Evolutionary conservation across 1,140 invertebrate genomes (phyloP).

Genomic region (Alviniconcha marisindica): DNA sequence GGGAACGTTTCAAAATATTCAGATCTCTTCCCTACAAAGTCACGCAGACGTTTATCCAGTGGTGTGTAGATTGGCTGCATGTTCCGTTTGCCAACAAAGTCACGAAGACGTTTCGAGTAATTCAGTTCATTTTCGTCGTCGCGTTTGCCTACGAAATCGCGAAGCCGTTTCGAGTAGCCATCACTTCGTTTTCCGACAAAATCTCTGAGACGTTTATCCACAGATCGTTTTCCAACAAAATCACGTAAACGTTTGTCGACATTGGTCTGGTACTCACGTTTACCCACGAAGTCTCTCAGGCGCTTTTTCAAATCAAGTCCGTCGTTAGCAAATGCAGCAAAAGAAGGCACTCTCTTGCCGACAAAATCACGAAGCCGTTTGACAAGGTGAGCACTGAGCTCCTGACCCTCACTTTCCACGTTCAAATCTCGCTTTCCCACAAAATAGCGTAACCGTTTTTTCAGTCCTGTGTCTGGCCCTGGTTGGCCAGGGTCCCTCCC

Average conservation of each 20-base stretch:
- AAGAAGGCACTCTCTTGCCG: not conserved
- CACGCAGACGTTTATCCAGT: constrained; percentile 15
- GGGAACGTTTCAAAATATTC: too few relatives aligned
- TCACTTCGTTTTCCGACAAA: not conserved
- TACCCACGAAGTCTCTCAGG: not conserved
- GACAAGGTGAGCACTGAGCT: too few relatives aligned
- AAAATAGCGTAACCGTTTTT: constrained; percentile 21
- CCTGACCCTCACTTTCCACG: too few relatives aligned
- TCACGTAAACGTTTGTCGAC: constrained; percentile 21
- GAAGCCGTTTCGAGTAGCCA: not conserved
- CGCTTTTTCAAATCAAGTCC: not conserved
- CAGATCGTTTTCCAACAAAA: constrained; percentile 12
- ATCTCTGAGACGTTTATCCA: not conserved
- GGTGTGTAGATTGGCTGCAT: not conserved
- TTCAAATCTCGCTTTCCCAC: constrained; percentile 16
- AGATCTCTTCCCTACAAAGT: constrained; percentile 9
- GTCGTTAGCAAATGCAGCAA: not conserved
- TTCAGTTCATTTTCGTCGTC: not conserved
- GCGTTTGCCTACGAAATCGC: constrained; percentile 25
- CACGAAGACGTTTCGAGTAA: constrained; percentile 11
- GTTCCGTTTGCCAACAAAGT: constrained; percentile 26
- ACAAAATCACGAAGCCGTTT: not conserved
- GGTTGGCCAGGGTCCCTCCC: not conserved
- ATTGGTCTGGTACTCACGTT: not conserved
- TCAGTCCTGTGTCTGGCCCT: not conserved